Conservation (phyloP, 2,113 vertebrate species). For the Etheostoma spectabile region DNA sequence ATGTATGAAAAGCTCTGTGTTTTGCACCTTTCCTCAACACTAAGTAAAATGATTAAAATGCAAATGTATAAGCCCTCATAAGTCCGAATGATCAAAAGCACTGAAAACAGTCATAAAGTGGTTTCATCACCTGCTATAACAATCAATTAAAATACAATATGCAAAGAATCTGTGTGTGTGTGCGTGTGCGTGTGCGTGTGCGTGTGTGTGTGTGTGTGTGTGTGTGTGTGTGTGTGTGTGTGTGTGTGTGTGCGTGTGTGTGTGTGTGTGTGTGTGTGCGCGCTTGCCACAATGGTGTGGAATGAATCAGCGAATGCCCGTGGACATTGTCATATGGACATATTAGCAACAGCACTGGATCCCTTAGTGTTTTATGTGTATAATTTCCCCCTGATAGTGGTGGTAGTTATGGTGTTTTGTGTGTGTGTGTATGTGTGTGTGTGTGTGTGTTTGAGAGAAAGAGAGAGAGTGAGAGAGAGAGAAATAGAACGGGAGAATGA, state of each 20-base stretch:
- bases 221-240: too few species aligned
- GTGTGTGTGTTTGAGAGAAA: constrained; percentile 28
- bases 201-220: not conserved
- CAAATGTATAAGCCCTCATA: constrained; percentile 56
- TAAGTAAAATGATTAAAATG: constrained; percentile 71
- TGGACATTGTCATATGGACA: constrained; percentile 82
- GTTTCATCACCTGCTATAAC: constrained; percentile 77
- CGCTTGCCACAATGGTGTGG: constrained; percentile 35
- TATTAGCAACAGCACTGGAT: constrained; percentile 77
- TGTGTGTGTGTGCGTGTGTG: constrained; percentile 49
- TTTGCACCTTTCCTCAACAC: constrained; percentile 56
- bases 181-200: constrained; percentile 13
- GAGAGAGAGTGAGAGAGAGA: constrained; percentile 26
- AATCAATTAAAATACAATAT: constrained; percentile 82
- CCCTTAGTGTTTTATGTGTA: constrained; percentile 70
- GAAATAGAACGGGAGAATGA: constrained; percentile 27
- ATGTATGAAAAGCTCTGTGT: constrained; percentile 36
- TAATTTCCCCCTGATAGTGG: constrained; percentile 75
- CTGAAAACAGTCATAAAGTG: constrained; percentile 68
- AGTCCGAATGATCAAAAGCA: constrained; percentile 69
- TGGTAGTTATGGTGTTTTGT: constrained; percentile 62
- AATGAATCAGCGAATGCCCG: constrained; percentile 78
- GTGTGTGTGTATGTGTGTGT: constrained; percentile 47
- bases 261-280: not conserved
- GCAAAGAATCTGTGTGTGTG: constrained; percentile 61